These are phyloP conservation scores for Parnassius apollo DNA, from an alignment of 2,888 invertebrate genomes.

Conservation along the genomic window DNA sequence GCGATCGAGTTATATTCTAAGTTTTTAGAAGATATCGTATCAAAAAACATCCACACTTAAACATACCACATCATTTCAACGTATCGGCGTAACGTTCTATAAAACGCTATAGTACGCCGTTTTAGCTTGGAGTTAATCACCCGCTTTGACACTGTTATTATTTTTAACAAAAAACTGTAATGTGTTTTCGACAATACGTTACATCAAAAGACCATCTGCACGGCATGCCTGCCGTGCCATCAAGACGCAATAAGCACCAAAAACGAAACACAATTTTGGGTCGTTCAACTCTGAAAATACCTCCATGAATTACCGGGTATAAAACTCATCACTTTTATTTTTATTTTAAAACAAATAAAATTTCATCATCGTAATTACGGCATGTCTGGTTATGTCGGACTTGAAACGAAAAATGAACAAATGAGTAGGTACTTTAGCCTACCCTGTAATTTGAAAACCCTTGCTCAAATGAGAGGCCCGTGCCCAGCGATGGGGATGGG, in stretches of 20 bases:
- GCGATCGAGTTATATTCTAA: too few species aligned
- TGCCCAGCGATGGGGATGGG: not conserved
- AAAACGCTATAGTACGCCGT: too few species aligned
- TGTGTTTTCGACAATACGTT: too few species aligned
- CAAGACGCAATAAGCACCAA: slow-evolving; percentile 9
- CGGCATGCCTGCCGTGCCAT: too few species aligned
- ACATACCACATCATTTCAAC: too few species aligned
- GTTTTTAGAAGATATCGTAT: too few species aligned
- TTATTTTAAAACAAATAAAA: slow-evolving; percentile 20
- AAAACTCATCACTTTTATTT: slow-evolving; percentile 34
- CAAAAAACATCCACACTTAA: too few species aligned
- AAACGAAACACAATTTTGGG: slow-evolving; percentile 41
- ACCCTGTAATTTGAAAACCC: slow-evolving; percentile 14
- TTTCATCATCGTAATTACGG: slow-evolving; percentile 23
- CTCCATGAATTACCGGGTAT: slow-evolving; percentile 31
- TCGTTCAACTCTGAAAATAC: slow-evolving; percentile 35
- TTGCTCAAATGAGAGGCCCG: not conserved
- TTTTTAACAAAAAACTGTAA: too few species aligned
- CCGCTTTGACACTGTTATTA: too few species aligned
- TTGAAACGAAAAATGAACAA: slow-evolving; percentile 11
- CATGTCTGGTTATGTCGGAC: slow-evolving; percentile 13
- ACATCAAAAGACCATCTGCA: too few species aligned
- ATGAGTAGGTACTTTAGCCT: slow-evolving; percentile 17
- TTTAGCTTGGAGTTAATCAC: too few species aligned
- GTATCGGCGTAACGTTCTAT: too few species aligned